Base-by-base conservation (phyloP, 2,113 vertebrate genomes). In the Serinus canaria region DNA sequence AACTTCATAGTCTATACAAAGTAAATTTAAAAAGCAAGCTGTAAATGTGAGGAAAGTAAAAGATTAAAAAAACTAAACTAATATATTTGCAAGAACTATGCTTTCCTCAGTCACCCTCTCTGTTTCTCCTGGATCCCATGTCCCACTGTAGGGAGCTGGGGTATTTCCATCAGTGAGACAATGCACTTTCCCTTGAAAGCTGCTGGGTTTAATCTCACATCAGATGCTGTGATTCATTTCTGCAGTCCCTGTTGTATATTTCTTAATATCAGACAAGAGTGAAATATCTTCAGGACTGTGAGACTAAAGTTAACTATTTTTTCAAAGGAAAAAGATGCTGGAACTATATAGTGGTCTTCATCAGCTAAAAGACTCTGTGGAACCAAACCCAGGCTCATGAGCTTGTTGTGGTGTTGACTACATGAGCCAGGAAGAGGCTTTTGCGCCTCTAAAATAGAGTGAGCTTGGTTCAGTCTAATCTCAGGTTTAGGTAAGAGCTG, bases 191-290 rank as follows among this genome's bases (percentile, higher is more conserved):
- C 80, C 80, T 49, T 66, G 56, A 68, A 96, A 96, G 64, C 88
- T 94, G 67, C 70, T 95, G 89, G 55, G 35, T 91, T 94, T 94
- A 94, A 92, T 95, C 83, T 96, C 77, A 59, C 77, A 63, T 94
- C 74, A 66, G 62, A 79, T 46, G 39, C 68, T 85, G 46, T 72
- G 76, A 94, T 92, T 92, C 91, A 87, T 92, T 94, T 85, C 89
- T 93, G 43, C 41, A 53, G 72, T 95, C 92, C 87, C 83, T 89
- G 70, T 63, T 94, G 94, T 85, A 90, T 3, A 0, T 85, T 95
- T 94, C 92, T 85, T 94, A 94, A 95, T 95, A 94, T 90, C 76
- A 92, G 83, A 84, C 72, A 89, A 17, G 31, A 94, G 84, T 70
- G 83, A 94, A 93, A 93, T 95, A 89, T 92, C 74, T 96, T 93